These are phyloP conservation scores for Strigamia transsilvanica DNA, from an alignment of 2,888 invertebrate genomes.

Conservation along the genomic window DNA sequence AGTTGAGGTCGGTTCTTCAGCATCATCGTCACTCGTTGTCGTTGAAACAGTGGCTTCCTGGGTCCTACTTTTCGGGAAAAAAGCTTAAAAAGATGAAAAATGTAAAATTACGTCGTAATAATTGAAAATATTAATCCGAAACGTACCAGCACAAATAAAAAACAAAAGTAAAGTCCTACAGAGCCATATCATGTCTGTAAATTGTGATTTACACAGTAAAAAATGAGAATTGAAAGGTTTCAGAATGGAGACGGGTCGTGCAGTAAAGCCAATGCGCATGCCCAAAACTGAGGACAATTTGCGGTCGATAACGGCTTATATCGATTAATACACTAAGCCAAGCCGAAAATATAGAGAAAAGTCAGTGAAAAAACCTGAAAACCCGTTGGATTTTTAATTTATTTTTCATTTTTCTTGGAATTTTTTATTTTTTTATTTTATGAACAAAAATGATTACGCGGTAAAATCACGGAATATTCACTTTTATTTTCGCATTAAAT, in stretches of 20 bases:
- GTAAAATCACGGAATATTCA: too few species aligned
- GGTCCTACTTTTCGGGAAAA: constrained; percentile 17
- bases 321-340: background rate
- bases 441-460: too few species aligned
- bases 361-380: too few species aligned
- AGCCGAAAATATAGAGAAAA: background rate
- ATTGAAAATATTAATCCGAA: background rate
- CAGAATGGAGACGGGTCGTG: constrained; percentile 14
- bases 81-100: background rate
- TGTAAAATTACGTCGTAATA: background rate
- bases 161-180: background rate
- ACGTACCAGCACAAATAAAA: constrained; percentile 1
- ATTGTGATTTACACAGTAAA: background rate
- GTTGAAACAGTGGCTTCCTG: background rate
- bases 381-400: too few species aligned
- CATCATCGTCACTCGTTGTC: background rate
- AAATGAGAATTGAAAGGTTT: background rate
- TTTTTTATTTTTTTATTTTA: too few species aligned
- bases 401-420: too few species aligned
- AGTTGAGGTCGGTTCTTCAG: background rate
- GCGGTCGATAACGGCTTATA: constrained; percentile 14
- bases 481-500: too few species aligned
- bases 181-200: background rate
- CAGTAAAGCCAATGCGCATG: constrained; percentile 24
- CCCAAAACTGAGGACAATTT: background rate